Conservation (phyloP, 1,140 invertebrate genomes). For the Nephotettix cincticeps region DNA sequence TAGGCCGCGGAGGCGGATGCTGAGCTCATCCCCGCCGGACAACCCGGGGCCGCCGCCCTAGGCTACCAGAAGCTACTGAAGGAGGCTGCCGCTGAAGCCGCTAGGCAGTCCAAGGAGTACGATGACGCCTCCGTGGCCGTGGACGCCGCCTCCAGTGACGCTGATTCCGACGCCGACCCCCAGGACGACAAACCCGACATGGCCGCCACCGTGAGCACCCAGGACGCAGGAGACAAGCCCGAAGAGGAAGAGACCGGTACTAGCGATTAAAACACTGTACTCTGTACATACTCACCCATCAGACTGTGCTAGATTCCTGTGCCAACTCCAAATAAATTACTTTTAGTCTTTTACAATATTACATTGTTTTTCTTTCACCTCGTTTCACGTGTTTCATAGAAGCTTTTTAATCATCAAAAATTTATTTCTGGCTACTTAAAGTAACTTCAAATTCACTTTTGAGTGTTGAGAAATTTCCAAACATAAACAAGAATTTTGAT, state of each 20-base stretch:
- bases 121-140: slow-evolving; percentile 14
- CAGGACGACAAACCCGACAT: not conserved
- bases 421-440: not conserved
- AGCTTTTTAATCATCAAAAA: not conserved
- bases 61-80: slow-evolving; percentile 32
- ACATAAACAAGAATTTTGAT: no score
- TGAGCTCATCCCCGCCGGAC: slow-evolving; percentile 6
- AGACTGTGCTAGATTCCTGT: slow-evolving; percentile 5
- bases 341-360: slow-evolving; percentile 9
- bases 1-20: not conserved
- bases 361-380: no score
- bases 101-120: slow-evolving; percentile 20
- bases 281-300: not conserved
- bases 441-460: no score
- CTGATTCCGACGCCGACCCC: no score
- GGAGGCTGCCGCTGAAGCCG: not conserved
- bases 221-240: slow-evolving; percentile 16
- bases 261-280: not conserved
- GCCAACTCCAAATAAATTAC: slow-evolving; percentile 14
- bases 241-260: slow-evolving; percentile 29
- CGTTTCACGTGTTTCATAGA: no score
- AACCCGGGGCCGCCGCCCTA: slow-evolving; percentile 30
- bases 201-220: not conserved
- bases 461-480: no score
- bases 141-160: slow-evolving; percentile 23